phyloP scores from a whole-genome alignment of 2,888 invertebrate species.

The Lasioglossum vierecki region DNA sequence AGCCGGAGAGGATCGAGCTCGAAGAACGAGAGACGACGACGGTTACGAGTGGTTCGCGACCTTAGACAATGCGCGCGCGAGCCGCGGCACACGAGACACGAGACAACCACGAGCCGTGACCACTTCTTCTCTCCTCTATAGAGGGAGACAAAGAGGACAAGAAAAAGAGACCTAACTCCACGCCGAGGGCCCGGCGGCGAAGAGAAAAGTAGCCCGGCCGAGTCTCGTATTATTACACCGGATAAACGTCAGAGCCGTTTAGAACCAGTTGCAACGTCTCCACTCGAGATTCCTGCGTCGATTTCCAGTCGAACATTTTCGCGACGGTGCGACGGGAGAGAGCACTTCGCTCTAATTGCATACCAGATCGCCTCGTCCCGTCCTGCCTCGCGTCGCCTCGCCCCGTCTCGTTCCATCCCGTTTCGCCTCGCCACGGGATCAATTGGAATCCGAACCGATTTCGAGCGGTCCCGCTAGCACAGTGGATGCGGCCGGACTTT shows the following conservation, averaged over 20 bases:
- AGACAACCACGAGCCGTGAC: conserved; percentile 53
- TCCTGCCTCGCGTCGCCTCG: neutral
- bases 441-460: conserved; percentile 9
- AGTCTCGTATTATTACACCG: conserved; percentile 34
- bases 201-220: conserved; percentile 27
- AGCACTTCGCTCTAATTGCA: conserved; percentile 34
- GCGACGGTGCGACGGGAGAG: conserved; percentile 5
- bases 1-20: conserved; percentile 30
- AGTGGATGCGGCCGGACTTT: conserved; percentile 30
- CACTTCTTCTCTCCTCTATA: conserved; percentile 34
- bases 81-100: conserved; percentile 19
- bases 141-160: conserved; percentile 40
- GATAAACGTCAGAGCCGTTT: conserved; percentile 44
- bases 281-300: conserved; percentile 48
- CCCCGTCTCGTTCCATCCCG: neutral
- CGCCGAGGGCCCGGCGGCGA: neutral
- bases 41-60: conserved; percentile 49
- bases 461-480: neutral
- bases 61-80: conserved; percentile 52
- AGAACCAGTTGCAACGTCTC: conserved; percentile 57
- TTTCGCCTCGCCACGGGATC: neutral
- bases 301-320: conserved; percentile 43
- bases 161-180: conserved; percentile 20
- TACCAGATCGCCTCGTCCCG: conserved; percentile 7
- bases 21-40: conserved; percentile 17